Evolutionary conservation across 1,140 invertebrate species (phyloP), one percentile per base, ranked within the genome.

Genomic region (Nymphalis io): DNA sequence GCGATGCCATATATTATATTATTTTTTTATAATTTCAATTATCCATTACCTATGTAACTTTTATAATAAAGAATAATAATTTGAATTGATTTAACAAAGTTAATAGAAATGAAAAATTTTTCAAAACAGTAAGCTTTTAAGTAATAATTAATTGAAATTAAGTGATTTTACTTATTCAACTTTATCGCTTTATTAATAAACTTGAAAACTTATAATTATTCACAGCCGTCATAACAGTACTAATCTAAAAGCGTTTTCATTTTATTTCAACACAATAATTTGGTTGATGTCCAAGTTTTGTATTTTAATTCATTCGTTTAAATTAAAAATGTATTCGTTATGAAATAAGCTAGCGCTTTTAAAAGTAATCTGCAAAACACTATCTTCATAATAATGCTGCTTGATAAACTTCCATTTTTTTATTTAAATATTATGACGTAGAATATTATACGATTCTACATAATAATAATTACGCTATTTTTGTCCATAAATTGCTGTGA

Each of bases 231-330:
- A 46, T 57, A 39, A 20, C 39, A 58, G 21, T 23, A 21, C 23
- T 2, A 59, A 20, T 27, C 33, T 60, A 39, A 67, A 48, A 67
- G 55, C 64, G 57, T 67, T 67, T 46, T 58, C 59, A 68, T 60
- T 51, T 68, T 68, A 68, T 68, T 68, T 42, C 58, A 27, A 60
- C 40, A 60, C 18, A 48, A 59, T 68, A 40, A 59, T 68, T 68
- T 48, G 2, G 16, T 15, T 8, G 20, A 18, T 51, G 46, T 51
- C 46, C 46, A 51, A 51, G 46, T 51, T 20, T 20, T 10, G 18
- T 20, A 51, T 33, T 33, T 33, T 33, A 5, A 33, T 33, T 33
- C 27, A 8, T 33, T 33, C 27, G 27, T 33, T 33, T 8, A 33
- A 62, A 61, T 61, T 16, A 51, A 51, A 21, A 51, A 15, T 38